Percentiles rank a stretch among this genome's conserved stretches.
Conservation (phyloP, 2,113 vertebrate genomes). For the Noctilio leporinus region DNA sequence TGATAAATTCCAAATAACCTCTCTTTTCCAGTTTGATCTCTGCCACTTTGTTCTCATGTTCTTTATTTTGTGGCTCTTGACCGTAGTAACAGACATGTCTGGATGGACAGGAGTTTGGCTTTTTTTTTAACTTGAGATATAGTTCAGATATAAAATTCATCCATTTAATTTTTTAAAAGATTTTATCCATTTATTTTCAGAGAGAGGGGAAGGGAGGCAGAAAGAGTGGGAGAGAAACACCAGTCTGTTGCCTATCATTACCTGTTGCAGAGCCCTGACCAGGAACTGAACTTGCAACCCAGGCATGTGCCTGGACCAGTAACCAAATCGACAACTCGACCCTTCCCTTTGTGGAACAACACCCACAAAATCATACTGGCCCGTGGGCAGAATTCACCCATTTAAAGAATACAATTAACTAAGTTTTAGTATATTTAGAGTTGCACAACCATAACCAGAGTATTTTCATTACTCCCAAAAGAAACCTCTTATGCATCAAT, state of each 20-base stretch:
- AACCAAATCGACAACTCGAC: too few relatives aligned
- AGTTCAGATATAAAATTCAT: background rate
- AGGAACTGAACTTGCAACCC: too few relatives aligned
- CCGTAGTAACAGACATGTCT: background rate
- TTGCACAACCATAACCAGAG: background rate
- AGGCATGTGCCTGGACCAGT: too few relatives aligned
- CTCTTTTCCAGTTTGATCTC: background rate
- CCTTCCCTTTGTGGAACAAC: too few relatives aligned
- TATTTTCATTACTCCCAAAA: background rate
- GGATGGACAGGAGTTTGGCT: background rate
- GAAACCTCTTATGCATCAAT: background rate
- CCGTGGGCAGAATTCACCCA: background rate
- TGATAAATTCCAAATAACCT: background rate
- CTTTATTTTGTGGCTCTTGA: background rate
- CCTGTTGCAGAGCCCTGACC: too few relatives aligned
- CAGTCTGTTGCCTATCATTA: too few relatives aligned
- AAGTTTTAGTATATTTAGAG: background rate
- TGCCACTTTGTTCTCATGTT: background rate
- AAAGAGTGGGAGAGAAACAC: too few relatives aligned
- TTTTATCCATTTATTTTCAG: too few relatives aligned
- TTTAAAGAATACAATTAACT: background rate
- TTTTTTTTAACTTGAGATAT: background rate
- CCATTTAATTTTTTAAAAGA: too few relatives aligned
- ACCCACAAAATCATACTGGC: too few relatives aligned
- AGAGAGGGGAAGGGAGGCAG: too few relatives aligned